Conservation (phyloP, 2,797 vertebrate species). For the Malacoraja senta region DNA sequence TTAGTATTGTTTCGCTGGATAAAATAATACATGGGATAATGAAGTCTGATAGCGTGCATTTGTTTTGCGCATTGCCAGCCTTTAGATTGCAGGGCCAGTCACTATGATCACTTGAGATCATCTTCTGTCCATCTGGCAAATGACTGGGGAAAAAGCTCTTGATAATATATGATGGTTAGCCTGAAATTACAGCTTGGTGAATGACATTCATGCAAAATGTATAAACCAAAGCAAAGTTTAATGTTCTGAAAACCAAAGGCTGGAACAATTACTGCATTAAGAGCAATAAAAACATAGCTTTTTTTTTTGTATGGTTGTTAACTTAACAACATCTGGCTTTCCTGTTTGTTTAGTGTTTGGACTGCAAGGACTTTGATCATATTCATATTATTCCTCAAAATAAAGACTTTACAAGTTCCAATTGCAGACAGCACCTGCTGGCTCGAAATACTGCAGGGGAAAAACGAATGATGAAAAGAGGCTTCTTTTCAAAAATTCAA, state of each 20-base stretch:
- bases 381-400: conserved; percentile 2
- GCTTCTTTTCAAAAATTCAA: not conserved
- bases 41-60: not conserved
- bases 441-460: not conserved
- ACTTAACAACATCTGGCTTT: conserved; percentile 32
- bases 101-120: not conserved
- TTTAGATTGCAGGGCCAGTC: not conserved
- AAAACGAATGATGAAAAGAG: not conserved
- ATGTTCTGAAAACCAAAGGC: conserved; percentile 22
- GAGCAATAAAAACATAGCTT: not conserved
- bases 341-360: conserved; percentile 23
- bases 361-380: conserved; percentile 23
- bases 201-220: not conserved
- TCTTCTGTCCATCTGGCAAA: not conserved
- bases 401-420: conserved; percentile 33
- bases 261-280: conserved; percentile 11
- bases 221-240: not conserved
- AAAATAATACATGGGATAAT: not conserved
- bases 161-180: not conserved
- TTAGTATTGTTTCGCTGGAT: not conserved
- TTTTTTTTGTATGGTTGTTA: conserved; percentile 2
- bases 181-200: not conserved
- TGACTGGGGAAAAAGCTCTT: not conserved
- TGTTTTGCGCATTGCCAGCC: not conserved
- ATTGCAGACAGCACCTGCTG: not conserved